Evolutionary conservation across 2,888 invertebrate species (phyloP), one percentile per base, ranked within the genome.

Genomic region (Listrodromus nycthemerus): DNA sequence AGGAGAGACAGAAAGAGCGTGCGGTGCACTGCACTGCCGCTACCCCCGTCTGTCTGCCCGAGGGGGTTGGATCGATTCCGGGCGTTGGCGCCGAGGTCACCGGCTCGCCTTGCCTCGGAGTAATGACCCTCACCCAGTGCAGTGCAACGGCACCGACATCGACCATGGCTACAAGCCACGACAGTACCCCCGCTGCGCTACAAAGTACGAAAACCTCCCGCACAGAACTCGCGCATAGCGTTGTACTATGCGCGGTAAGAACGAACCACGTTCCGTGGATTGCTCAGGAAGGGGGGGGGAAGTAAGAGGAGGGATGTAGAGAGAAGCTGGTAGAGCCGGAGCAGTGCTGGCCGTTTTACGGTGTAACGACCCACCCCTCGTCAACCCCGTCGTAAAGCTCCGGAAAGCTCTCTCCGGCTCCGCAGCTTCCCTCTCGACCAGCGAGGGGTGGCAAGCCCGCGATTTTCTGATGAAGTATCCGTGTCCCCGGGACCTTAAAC

Each of bases 111-210:
- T 92, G 91, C 91, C 90, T 88, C 92, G 92, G 93, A 93, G 93
- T 93, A 93, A 93, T 92, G 93, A 93, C 93, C 93, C 93, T 93
- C 93, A 93, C 93, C 93, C 93, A 93, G 93, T 93, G 93, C 92
- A 93, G 92, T 92, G 93, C 93, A 93, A 93, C 92, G 93, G 93
- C 93, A 93, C 83, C 83, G 83, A 79, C 77, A 71, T 89, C 91
- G 91, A 80, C 86, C 86, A 80, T 86, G 77, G 86, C 87, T 63
- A 61, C 86, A 69, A 81, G 41, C 33, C 45, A 24, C 21, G 21
- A 63, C 69, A 71, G 33, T 27, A 80, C 50, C 21, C 21, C 55
- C 1, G 21, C 45, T 75, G 41, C 45, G 69, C 48, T 21, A 71
- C 65, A 16, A 61, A 55, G 24, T 21, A 24, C 19, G 55, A 24